A percentile compares a stretch with the other conserved stretches of the same genome.
Evolutionary conservation across 2,888 invertebrate species (phyloP).

Genomic region (Nomada goodeniana): DNA sequence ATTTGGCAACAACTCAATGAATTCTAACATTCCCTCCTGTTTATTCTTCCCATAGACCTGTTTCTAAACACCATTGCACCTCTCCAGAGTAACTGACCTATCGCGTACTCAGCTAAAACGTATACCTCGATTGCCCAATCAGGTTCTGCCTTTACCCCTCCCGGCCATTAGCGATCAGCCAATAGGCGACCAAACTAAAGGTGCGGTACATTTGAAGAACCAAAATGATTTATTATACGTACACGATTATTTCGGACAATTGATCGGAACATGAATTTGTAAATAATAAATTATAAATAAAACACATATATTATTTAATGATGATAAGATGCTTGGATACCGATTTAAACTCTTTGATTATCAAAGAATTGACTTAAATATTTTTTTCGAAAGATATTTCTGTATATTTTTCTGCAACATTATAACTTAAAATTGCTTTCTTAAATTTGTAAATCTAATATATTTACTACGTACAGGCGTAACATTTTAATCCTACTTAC

Average conservation of each 20-base stretch:
- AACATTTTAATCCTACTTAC: not conserved
- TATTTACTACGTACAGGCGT: no score
- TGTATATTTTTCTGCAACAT: no score
- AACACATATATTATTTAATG: not conserved
- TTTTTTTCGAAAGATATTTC: no score
- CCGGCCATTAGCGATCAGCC: not conserved
- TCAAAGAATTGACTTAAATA: no score
- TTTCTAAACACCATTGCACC: conserved; percentile 51
- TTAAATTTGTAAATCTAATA: no score
- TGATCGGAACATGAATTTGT: not conserved
- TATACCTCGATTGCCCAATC: conserved; percentile 30
- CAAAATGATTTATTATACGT: not conserved
- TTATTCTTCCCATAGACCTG: conserved; percentile 25
- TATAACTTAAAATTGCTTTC: no score
- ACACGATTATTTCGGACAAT: not conserved
- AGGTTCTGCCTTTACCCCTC: not conserved
- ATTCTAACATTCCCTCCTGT: conserved; percentile 51
- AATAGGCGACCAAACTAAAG: conserved; percentile 6
- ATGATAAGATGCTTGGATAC: not conserved
- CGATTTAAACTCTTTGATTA: no score
- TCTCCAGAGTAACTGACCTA: conserved; percentile 5
- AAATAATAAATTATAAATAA: not conserved
- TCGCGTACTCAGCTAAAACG: not conserved
- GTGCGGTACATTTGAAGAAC: conserved; percentile 37
- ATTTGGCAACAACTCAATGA: conserved; percentile 22